Conservation (phyloP, 2,888 invertebrate species). For the Autographa pulchrina region DNA sequence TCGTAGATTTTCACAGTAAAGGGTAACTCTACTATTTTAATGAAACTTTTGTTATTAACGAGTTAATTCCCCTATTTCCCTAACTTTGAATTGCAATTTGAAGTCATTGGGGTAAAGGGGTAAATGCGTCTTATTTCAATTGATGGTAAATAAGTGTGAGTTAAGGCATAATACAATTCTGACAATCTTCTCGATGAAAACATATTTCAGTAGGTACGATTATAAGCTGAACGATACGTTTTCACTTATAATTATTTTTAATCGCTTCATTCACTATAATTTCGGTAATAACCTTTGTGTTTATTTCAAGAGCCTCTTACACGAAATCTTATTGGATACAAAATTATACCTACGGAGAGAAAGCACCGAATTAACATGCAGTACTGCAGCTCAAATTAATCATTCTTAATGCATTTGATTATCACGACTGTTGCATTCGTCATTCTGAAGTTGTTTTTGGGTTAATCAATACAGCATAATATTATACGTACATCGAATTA, state of each 20-base stretch:
- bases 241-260: background rate
- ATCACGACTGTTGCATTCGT: slow-evolving; percentile 56
- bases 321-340: slow-evolving; percentile 29
- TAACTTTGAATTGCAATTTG: background rate
- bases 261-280: slow-evolving; percentile 2
- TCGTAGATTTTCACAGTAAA: slow-evolving; percentile 47
- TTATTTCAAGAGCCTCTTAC: slow-evolving; percentile 33
- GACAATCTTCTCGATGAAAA: background rate
- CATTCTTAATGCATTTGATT: slow-evolving; percentile 67
- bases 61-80: slow-evolving; percentile 2
- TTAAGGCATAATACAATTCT: background rate
- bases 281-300: slow-evolving; percentile 25
- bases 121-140: background rate
- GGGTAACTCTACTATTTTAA: background rate
- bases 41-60: background rate
- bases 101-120: background rate
- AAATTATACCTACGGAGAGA: slow-evolving; percentile 44
- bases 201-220: background rate
- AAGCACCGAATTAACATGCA: slow-evolving; percentile 60
- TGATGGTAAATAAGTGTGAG: background rate
- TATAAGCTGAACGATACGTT: background rate
- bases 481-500: background rate
- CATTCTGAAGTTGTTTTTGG: slow-evolving; percentile 50
- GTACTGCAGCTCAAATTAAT: slow-evolving; percentile 58
- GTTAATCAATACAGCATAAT: slow-evolving; percentile 24